A percentile compares a stretch with the other conserved stretches of the same genome.
Conservation (phyloP, 2,113 vertebrate genomes). For the Pterocles gutturalis region DNA sequence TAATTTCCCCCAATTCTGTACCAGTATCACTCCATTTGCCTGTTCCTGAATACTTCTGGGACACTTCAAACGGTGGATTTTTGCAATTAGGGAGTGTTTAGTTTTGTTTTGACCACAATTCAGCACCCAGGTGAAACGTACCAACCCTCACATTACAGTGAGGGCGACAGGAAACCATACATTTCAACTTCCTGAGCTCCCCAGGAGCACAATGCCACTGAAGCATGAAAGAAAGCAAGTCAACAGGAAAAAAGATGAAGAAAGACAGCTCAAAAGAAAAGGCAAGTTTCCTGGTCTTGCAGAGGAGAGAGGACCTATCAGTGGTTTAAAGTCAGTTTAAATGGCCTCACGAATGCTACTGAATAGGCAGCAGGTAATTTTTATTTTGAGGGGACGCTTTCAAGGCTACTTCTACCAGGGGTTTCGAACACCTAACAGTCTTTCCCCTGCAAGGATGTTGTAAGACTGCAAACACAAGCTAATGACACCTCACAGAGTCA, state of each 20-base stretch:
- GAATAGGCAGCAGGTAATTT: background rate
- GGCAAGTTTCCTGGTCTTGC: background rate
- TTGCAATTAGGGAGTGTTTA: background rate
- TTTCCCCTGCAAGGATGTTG: background rate
- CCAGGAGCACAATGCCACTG: background rate
- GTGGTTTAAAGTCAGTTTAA: background rate
- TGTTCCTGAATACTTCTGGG: background rate
- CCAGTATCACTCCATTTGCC: background rate
- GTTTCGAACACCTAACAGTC: background rate
- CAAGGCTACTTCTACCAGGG: background rate
- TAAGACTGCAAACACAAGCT: background rate
- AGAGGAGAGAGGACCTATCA: background rate
- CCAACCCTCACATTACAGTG: rapidly evolving
- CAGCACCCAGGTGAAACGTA: background rate
- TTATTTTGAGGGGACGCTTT: background rate
- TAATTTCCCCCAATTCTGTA: background rate
- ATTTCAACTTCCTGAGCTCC: background rate
- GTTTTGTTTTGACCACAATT: background rate
- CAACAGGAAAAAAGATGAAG: background rate
- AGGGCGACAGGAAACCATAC: background rate
- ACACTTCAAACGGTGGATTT: rapidly evolving
- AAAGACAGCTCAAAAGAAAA: background rate
- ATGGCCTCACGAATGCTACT: background rate
- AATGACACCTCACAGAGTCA: rapidly evolving
- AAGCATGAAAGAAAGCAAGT: background rate